Base-by-base conservation (phyloP, 2,888 invertebrate genomes). In the Gymnosoma rotundatum region DNA sequence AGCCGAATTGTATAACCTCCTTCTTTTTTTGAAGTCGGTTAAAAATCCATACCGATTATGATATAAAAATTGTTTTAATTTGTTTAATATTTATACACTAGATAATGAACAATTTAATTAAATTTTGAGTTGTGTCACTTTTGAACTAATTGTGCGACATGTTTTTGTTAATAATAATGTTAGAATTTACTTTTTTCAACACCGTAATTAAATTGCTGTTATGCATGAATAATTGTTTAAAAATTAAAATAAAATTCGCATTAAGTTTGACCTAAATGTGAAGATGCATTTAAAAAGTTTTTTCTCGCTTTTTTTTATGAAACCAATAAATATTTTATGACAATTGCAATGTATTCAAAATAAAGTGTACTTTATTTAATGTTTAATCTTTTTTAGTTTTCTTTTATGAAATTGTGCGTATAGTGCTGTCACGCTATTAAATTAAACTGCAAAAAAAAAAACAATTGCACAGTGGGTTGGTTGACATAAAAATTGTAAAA, bases 181-280 rank as follows among this genome's bases (percentile, higher is more conserved):
- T 25, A 12, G 21, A 32, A 21, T 21, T 54, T n/a, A 14, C 8
- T 76, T 54, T 32, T 69, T 32, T 21, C 38, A 42, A 66, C 38
- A 45, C 45, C 20, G 72, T 81, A 74, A 74, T 74, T 61, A 80
- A 74, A 56, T 67, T 61, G 61, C 58, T 74, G 69, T 80, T 74
- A 67, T 69, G 58, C 61, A 69, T 69, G 21, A 74, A 67, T 67
- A 36, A 61, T 67, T 67, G 12, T 61, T 74, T 20, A n/a, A 52
- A 63, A 42, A 67, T 25, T 82, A 58, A 72, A 58, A 66, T 67
- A 54, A 78, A 83, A 74, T 74, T 80, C 79, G 76, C 83, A 83
- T 83, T 83, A 80, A 76, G 72, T 54, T 75, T 83, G 83, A 83
- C 83, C 83, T 50, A 83, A 80, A 80, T 83, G 76, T 60, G n/a